Base-by-base conservation (phyloP, 2,113 vertebrate species). In the Fregetta grallaria region DNA sequence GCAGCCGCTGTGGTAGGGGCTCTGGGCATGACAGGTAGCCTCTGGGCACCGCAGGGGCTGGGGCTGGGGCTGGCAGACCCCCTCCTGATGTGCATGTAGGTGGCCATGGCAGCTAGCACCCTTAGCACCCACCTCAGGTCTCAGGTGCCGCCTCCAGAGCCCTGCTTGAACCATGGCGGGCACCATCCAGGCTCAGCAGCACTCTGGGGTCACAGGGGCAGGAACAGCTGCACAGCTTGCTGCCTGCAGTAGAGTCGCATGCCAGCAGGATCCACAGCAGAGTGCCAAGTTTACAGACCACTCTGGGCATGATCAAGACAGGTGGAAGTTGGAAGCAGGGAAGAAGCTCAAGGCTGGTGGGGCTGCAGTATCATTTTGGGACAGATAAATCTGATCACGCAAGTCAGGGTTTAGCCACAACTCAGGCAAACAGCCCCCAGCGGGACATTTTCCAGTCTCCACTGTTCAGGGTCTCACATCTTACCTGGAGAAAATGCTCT, bases 161-260 rank as follows among this genome's bases (percentile, higher is more conserved):
- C 45, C 78, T 59, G 67, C 45, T 17, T 0, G 5, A 53, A 23
- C 34, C 2, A 0, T 2, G 16, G 27, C 3, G 3, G 61, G 42
- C 42, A 50, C 21, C 66, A 4, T 22, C 23, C 63, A 6, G 52
- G 59, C 45, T n/a, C 66, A 53, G 78, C 70, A 67, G 70, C 38
- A 2, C 50, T 20, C 18, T 6, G 20, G 22, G 44, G 32, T 13
- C 8, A 2, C 56, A 65, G 72, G 32, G 62, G 32, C 56, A 74
- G 65, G 68, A n/a, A 8, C 4, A 3, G 30, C 56, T 32, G 22
- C 55, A 8, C 15, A 34, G 70, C 32, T 52, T 20, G 30, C 23
- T 61, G 75, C 13, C 55, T 38, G 27, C 25, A 21, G 40, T 3
- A 21, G 15, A 29, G 34, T 47, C 34, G 12, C 14, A 2, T 17